Percentiles rank a stretch among this genome's conserved stretches.
Evolutionary conservation across 2,797 vertebrate genomes (phyloP).

Genomic region (Coracias cyanogaster): DNA sequence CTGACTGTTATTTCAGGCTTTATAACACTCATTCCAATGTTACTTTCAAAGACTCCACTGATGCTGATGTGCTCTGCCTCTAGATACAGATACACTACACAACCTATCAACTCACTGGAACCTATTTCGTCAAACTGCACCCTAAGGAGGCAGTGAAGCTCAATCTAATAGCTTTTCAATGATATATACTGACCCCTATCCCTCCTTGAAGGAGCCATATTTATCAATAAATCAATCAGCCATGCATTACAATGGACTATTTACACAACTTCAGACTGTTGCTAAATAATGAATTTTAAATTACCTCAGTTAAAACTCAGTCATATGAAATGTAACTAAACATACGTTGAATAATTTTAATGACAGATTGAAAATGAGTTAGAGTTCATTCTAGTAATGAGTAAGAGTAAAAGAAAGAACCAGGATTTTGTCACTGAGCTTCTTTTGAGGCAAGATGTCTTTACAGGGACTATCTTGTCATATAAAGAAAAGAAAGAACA

Average conservation of each 20-base stretch:
- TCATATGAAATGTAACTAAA: constrained; percentile 12
- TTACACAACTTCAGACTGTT: constrained; percentile 15
- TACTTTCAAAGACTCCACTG: constrained; percentile 17
- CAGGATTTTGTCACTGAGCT: accelerated
- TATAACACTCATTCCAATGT: background rate
- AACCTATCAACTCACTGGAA: constrained; percentile 37
- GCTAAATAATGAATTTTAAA: constrained; percentile 54
- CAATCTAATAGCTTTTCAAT: background rate
- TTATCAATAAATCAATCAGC: constrained; percentile 43
- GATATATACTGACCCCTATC: background rate
- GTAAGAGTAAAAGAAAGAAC: background rate
- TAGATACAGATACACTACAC: background rate
- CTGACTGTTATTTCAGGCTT: constrained; percentile 9
- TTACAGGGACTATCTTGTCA: background rate
- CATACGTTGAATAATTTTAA: constrained; percentile 40
- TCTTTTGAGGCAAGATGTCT: background rate
- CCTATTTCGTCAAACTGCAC: constrained; percentile 25
- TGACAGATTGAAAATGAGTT: constrained; percentile 12
- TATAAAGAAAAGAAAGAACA: background rate
- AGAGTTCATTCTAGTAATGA: background rate
- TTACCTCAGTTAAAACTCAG: background rate
- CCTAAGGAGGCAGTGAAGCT: constrained; percentile 16
- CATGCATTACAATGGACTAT: constrained; percentile 21
- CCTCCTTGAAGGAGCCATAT: constrained; percentile 13
- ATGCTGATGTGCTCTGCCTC: background rate